These are phyloP conservation scores for Cosmopolites sordidus DNA, from an alignment of 2,888 invertebrate genomes.

Conservation along the genomic window DNA sequence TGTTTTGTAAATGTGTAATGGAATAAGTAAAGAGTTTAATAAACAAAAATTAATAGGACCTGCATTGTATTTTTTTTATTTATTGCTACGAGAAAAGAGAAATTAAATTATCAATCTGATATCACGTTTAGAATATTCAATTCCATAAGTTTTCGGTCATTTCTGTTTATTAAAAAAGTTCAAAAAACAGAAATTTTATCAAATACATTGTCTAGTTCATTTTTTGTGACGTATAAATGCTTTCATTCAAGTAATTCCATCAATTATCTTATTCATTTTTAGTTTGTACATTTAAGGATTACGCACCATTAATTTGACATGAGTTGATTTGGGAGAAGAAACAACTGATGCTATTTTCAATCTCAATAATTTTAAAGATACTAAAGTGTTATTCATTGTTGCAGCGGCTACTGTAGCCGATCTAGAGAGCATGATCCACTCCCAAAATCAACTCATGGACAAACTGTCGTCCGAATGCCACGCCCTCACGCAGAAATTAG, in stretches of 20 bases:
- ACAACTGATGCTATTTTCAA: not conserved
- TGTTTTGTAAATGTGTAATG: too few relatives aligned
- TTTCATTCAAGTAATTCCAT: not conserved
- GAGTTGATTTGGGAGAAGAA: slow-evolving; percentile 44
- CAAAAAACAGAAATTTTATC: slow-evolving; percentile 5
- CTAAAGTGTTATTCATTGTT: slow-evolving; percentile 42
- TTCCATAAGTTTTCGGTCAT: too few relatives aligned
- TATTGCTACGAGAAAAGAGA: too few relatives aligned
- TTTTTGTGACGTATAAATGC: not conserved
- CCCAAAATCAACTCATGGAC: slow-evolving; percentile 90
- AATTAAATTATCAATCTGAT: too few relatives aligned
- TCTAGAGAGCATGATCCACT: slow-evolving; percentile 84
- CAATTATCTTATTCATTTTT: not conserved
- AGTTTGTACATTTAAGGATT: not conserved
- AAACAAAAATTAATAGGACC: too few relatives aligned
- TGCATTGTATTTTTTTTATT: too few relatives aligned
- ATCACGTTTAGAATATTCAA: too few relatives aligned
- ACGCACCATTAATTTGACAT: slow-evolving; percentile 35
- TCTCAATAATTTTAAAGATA: slow-evolving; percentile 3
- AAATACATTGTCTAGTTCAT: not conserved
- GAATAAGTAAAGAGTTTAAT: too few relatives aligned
- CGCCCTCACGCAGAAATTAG: slow-evolving; percentile 82
- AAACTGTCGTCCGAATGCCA: slow-evolving; percentile 87
- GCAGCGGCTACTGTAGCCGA: slow-evolving; percentile 85
- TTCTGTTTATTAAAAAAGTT: too few relatives aligned